Evolutionary conservation across 1,140 invertebrate genomes (phyloP).

Genomic region (Psix sp.): DNA sequence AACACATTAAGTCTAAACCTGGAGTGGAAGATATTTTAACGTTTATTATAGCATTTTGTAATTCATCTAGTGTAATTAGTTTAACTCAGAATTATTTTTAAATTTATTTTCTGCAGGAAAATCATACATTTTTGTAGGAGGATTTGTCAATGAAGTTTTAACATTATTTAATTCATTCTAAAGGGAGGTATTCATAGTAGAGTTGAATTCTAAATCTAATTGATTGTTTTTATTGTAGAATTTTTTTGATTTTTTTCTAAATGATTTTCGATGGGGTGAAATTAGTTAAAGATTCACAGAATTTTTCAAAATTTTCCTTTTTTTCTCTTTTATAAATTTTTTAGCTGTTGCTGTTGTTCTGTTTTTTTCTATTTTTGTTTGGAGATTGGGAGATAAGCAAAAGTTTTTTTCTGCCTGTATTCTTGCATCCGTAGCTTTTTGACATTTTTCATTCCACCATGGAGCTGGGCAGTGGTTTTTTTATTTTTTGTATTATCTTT

Average conservation of each 20-base stretch:
- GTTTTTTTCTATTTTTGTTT: slow-evolving; percentile 6
- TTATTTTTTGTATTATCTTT: too few relatives aligned
- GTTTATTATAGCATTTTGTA: too few relatives aligned
- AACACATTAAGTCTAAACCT: slow-evolving; percentile 4
- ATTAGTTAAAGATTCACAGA: slow-evolving; percentile 1
- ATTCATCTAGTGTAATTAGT: too few relatives aligned
- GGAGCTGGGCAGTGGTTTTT: too few relatives aligned
- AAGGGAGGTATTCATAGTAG: slow-evolving; percentile 7
- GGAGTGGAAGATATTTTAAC: too few relatives aligned
- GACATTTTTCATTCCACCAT: slow-evolving; percentile 8
- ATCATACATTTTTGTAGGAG: background rate
- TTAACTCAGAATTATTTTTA: too few relatives aligned
- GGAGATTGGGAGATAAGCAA: background rate
- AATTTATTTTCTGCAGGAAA: background rate
- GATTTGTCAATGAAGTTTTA: background rate
- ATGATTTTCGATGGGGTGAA: slow-evolving; percentile 5
- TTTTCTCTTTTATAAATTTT: slow-evolving; percentile 16
- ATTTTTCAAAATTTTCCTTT: slow-evolving; percentile 6
- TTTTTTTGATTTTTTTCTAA: slow-evolving; percentile 23
- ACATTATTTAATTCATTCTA: background rate
- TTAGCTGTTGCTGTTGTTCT: background rate
- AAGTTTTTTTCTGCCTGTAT: background rate
- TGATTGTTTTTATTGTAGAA: slow-evolving; percentile 23
- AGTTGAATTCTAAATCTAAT: slow-evolving; percentile 1
- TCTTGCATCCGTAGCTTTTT: background rate